A percentile compares a stretch with the other conserved stretches of the same genome.
Evolutionary conservation across 2,888 invertebrate genomes (phyloP).

Genomic region (Agrotis segetum): DNA sequence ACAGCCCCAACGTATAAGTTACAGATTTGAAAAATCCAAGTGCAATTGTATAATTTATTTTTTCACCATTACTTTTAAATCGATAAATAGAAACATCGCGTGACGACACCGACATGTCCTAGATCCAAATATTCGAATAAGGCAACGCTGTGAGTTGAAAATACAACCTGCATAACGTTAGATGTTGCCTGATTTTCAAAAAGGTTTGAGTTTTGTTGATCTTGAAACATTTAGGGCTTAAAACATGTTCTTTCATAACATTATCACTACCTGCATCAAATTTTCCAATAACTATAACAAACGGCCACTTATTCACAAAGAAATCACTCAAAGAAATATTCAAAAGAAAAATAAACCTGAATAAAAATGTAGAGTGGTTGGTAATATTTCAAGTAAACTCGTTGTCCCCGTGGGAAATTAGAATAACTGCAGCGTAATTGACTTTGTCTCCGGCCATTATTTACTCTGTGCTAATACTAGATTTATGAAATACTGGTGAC

Average conservation of each 20-base stretch:
- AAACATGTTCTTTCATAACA: background rate
- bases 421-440: slow-evolving; percentile 66
- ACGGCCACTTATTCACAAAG: slow-evolving; percentile 21
- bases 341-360: slow-evolving; percentile 43
- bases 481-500: slow-evolving; percentile 54
- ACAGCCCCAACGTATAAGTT: too few species aligned
- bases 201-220: background rate
- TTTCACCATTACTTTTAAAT: too few species aligned
- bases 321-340: slow-evolving; percentile 20
- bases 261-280: background rate
- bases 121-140: background rate
- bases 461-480: slow-evolving; percentile 58
- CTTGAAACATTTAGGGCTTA: background rate
- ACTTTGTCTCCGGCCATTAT: slow-evolving; percentile 61
- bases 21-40: too few species aligned
- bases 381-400: slow-evolving; percentile 62
- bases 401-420: slow-evolving; percentile 60
- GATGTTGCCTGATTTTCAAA: too few species aligned
- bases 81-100: too few species aligned
- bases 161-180: background rate
- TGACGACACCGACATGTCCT: too few species aligned
- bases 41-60: too few species aligned
- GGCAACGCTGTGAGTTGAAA: background rate
- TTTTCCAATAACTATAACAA: slow-evolving; percentile 2
- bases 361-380: slow-evolving; percentile 40